Base-by-base conservation (phyloP, 2,888 invertebrate genomes). In the Diplazon laetatorius region DNA sequence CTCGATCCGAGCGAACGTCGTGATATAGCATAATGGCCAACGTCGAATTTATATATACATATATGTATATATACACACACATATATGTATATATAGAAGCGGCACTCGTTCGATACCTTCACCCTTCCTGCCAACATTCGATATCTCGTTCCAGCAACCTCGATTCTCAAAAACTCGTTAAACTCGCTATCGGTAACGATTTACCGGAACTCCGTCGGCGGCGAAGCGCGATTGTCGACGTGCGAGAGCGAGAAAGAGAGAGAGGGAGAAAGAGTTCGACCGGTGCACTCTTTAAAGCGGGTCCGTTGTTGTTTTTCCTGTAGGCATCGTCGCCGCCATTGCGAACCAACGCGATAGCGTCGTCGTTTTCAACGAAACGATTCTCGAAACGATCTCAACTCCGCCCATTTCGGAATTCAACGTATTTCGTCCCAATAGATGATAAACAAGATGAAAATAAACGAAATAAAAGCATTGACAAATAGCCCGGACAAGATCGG, bases 171-270 rank as follows among this genome's bases (percentile, higher is more conserved):
- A 82, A 82, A 82, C 77, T 82, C 81, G 76, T 82, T 82, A 82
- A 81, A 78, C 80, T 79, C 69, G 72, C 78, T 82, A 82, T 82
- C 81, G 81, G 80, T 82, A 82, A 82, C 81, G 81, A 82, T 81
- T 82, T 82, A 73, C 81, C 72, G 80, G 82, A 81, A 82, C 76
- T 76, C 78, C 60, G 68, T 62, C 69, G 76, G 78, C 46, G 70
- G 72, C 65, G 50, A 62, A 37, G 25, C 25, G 80, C 30, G 65
- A 69, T 63, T 48, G 69, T 16, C 22, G 55, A 14, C 18, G 20
- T 39, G 37, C 50, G 63, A 57, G 57, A 30, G 30, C 30, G 60
- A 57, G 48, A 48, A 57, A 63, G 68, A 72, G 57, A 71, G 60
- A 60, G 30, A 60, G 55, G 59, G 57, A 59, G 18, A 46, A 9